A percentile compares a stretch with the other conserved stretches of the same genome.
Conservation (phyloP, 2,888 invertebrate species). For the Mythimna impura region DNA sequence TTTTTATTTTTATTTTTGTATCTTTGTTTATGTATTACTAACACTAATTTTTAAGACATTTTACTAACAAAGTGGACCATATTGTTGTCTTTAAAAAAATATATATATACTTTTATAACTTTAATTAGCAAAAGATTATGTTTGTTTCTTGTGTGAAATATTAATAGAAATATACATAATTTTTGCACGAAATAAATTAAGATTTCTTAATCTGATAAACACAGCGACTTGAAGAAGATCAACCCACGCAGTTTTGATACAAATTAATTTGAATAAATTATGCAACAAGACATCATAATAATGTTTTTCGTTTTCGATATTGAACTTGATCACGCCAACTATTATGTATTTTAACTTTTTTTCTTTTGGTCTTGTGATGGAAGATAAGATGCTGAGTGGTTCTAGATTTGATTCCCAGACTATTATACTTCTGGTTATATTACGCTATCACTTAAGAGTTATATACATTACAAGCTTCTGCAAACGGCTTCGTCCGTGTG, state of each 20-base stretch:
- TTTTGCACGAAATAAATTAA: constrained; percentile 4
- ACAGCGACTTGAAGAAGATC: constrained; percentile 1
- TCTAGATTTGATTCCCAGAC: no score
- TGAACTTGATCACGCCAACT: constrained; percentile 24
- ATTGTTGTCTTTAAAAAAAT: no score
- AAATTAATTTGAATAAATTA: constrained; percentile 42
- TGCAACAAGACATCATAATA: constrained; percentile 9
- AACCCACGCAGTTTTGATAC: constrained; percentile 11
- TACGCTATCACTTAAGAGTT: no score
- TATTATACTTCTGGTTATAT: no score
- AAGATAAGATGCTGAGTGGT: no score
- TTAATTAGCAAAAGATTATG: constrained; percentile 4
- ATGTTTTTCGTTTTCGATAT: constrained; percentile 23
- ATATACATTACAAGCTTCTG: no score
- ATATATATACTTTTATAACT: no score
- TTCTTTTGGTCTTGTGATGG: neutral
- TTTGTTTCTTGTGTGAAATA: neutral
- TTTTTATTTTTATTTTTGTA: no score
- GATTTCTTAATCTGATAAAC: constrained; percentile 15
- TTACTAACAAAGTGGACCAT: no score
- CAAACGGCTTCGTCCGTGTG: no score
- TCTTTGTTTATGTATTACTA: no score
- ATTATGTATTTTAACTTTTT: neutral
- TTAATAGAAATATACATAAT: neutral
- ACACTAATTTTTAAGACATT: no score